Evolutionary conservation across 2,113 vertebrate species (phyloP).

Genomic region (Maccullochella peelii): DNA sequence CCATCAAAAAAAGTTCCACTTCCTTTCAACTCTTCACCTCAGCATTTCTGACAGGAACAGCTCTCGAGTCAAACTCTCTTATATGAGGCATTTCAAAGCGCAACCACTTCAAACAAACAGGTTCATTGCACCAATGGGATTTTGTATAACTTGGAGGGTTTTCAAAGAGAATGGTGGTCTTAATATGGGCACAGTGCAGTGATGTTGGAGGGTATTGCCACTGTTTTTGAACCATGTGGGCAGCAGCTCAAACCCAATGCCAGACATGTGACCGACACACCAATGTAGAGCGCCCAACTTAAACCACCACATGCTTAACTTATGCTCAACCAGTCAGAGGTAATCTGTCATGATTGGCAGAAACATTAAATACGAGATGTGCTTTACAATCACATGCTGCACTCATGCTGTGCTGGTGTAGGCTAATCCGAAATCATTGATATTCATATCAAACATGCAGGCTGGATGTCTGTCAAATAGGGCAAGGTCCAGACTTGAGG

Average conservation of each 20-base stretch:
- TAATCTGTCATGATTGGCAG: slow-evolving; percentile 64
- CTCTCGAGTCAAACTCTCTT: slow-evolving; percentile 43
- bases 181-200: slow-evolving; percentile 12
- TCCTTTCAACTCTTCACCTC: slow-evolving; percentile 46
- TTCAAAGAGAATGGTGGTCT: slow-evolving; percentile 42
- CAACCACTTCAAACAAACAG: slow-evolving; percentile 65
- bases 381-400: slow-evolving; percentile 58
- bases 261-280: slow-evolving; percentile 56
- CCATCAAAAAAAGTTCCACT: slow-evolving; percentile 30
- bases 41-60: slow-evolving; percentile 21
- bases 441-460: slow-evolving; percentile 30
- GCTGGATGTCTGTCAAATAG: background rate
- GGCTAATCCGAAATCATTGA: slow-evolving; percentile 56
- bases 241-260: slow-evolving; percentile 22
- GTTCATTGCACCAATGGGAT: slow-evolving; percentile 44
- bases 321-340: slow-evolving; percentile 25
- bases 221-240: slow-evolving; percentile 25
- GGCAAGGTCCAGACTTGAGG: background rate
- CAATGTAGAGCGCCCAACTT: slow-evolving; percentile 20
- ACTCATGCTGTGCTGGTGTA: slow-evolving; percentile 12
- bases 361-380: slow-evolving; percentile 57
- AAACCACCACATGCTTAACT: slow-evolving; percentile 64
- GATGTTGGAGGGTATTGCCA: slow-evolving; percentile 13
- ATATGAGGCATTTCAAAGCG: slow-evolving; percentile 61
- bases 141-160: slow-evolving; percentile 38